Evolutionary conservation across 2,888 invertebrate species (phyloP), one percentile per base, ranked within the genome.

Genomic region (Coenonympha arcania): DNA sequence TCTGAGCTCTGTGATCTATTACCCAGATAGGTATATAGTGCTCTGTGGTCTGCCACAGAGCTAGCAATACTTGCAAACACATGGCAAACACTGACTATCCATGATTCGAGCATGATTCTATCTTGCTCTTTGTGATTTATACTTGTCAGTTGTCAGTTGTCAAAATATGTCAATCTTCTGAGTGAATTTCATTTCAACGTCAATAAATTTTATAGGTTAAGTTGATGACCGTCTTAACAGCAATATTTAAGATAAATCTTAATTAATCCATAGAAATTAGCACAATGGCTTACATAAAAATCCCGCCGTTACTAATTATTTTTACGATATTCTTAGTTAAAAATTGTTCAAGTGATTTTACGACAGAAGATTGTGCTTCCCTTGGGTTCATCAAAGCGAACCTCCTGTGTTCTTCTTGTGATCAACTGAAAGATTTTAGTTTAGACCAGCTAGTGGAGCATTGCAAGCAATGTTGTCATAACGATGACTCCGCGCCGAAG

Each of bases 321-420:
- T 40, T 47, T n/a, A 31, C 24, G 3, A 28, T 44, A 18, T 28
- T 34, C 13, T 20, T 56, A 19, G 11, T 42, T 15, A 34, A 64
- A 48, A 58, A 51, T 33, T 60, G 58, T 45, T 57, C 58, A 28
- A 82, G 88, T 0, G 90, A 93, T 64, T 91, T 91, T 73, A 88
- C 92, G 1, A 88, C 91, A 4, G 93, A 95, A 71, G 94, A 96
- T 71, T 98, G 98, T 77, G 90, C 91, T 68, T 87, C 90, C 9
- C 76, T 95, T 49, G 98, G 98, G 6, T 95, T 95, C 65, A 93
- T 93, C 54, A 94, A 93, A 80, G 90, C 93, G 15, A 93, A 93
- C 77, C 87, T 98, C 50, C 75, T 95, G 60, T 98, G 98, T 76
- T 93, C 95, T 6, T 94, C 94, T 3, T 98, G 98, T 78, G 93